A percentile compares a stretch with the other conserved stretches of the same genome.
Conservation (phyloP, 2,113 vertebrate genomes). For the Amblyopsis rosae region DNA sequence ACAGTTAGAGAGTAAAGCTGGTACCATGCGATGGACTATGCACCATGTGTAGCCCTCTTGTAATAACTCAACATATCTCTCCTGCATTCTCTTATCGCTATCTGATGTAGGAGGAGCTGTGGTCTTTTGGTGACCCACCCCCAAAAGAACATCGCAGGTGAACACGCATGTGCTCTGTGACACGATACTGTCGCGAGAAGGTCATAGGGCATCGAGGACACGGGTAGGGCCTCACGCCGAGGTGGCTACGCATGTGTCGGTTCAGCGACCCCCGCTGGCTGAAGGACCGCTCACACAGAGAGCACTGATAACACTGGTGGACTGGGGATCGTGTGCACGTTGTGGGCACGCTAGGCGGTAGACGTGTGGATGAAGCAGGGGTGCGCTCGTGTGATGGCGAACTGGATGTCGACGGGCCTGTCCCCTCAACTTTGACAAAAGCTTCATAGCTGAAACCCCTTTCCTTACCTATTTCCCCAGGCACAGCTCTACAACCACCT, state of each 20-base stretch:
- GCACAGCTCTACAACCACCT: neutral
- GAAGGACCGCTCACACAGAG: conserved; percentile 70
- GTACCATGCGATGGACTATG: too few relatives aligned
- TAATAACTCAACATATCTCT: neutral
- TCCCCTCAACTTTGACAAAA: neutral
- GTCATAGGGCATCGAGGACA: conserved; percentile 76
- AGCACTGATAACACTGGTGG: conserved; percentile 66
- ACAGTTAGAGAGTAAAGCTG: too few relatives aligned
- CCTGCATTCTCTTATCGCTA: conserved; percentile 7
- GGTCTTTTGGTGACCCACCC: conserved; percentile 32
- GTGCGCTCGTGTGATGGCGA: neutral
- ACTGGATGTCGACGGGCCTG: neutral
- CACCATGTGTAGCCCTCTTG: too few relatives aligned
- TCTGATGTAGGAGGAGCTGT: conserved; percentile 26
- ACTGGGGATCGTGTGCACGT: conserved; percentile 25
- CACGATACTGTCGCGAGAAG: conserved; percentile 79
- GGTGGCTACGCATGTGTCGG: conserved; percentile 74
- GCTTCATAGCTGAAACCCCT: neutral
- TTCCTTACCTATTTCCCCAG: neutral
- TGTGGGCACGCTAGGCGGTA: conserved; percentile 23
- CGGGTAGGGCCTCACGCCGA: conserved; percentile 73
- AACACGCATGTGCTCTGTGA: conserved; percentile 77
- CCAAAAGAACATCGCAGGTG: conserved; percentile 58
- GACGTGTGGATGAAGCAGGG: conserved; percentile 3
- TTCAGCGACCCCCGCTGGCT: conserved; percentile 77